Evolutionary conservation across 2,797 vertebrate genomes (phyloP).

Genomic region (Jordanella pulchra): DNA sequence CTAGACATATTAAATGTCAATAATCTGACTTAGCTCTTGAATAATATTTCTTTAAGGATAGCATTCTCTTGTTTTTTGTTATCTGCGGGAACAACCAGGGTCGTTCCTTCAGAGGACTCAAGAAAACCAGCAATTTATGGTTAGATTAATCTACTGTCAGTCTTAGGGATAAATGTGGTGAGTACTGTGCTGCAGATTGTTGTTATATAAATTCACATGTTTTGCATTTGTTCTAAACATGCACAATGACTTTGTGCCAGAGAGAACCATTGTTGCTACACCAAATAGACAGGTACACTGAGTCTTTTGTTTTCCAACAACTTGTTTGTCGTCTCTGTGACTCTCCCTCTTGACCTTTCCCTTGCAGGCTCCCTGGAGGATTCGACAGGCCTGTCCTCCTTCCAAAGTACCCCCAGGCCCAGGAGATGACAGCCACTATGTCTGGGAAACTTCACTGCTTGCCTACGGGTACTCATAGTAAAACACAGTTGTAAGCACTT

Average conservation of each 20-base stretch:
- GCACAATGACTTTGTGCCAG: neutral
- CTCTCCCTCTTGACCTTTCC: constrained; percentile 58
- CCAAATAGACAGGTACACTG: neutral
- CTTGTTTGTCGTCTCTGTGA: constrained; percentile 41
- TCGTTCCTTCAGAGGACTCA: neutral
- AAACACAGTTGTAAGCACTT: constrained; percentile 19
- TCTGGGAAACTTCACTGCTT: constrained; percentile 57
- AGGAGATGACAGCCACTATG: constrained; percentile 57
- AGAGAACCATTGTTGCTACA: neutral
- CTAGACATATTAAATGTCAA: neutral
- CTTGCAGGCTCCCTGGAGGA: constrained; percentile 50
- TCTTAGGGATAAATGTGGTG: neutral
- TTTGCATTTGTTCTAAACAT: neutral
- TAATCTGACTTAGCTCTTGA: neutral
- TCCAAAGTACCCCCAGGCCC: constrained; percentile 37
- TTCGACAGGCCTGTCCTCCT: constrained; percentile 47
- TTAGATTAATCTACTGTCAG: neutral
- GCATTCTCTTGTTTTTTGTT: neutral
- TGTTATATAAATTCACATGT: neutral
- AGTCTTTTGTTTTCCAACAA: neutral
- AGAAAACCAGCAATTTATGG: neutral
- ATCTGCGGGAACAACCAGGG: neutral
- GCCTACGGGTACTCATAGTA: constrained; percentile 24
- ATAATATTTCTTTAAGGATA: neutral
- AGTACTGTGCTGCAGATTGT: too few relatives aligned